Conservation (phyloP, 1,140 invertebrate genomes). For the Protaetia brevitarsis region DNA sequence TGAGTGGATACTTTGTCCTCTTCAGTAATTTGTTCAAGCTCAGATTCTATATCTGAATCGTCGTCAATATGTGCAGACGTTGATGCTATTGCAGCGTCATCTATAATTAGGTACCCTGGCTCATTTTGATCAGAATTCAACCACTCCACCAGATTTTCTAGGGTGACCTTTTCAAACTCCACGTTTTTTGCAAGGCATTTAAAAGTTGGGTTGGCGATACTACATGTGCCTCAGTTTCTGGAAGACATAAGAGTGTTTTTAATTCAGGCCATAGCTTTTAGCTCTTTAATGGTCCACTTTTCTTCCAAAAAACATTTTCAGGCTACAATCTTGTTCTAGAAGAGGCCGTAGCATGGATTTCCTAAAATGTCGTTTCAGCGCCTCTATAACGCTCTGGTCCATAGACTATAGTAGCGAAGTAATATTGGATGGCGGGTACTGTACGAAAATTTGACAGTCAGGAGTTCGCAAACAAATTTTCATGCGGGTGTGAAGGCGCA, state of each 20-base stretch:
- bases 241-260: background rate
- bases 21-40: background rate
- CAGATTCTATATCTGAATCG: background rate
- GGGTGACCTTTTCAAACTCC: slow-evolving; percentile 9
- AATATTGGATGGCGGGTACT: no score
- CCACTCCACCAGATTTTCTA: background rate
- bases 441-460: no score
- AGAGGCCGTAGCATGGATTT: slow-evolving; percentile 15
- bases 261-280: background rate
- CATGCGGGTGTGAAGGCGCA: no score
- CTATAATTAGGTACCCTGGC: background rate
- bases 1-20: background rate
- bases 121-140: slow-evolving; percentile 13
- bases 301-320: no score
- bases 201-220: background rate
- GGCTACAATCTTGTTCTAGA: no score
- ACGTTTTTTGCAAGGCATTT: background rate
- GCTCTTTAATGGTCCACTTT: slow-evolving; percentile 19
- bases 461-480: no score
- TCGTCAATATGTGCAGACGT: background rate
- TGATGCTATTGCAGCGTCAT: background rate
- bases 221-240: background rate
- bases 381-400: background rate
- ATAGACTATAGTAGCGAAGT: no score
- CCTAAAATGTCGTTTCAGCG: background rate